Evolutionary conservation across 2,888 invertebrate species (phyloP), one percentile per base, ranked within the genome.

Genomic region (Cosmia trapezina): DNA sequence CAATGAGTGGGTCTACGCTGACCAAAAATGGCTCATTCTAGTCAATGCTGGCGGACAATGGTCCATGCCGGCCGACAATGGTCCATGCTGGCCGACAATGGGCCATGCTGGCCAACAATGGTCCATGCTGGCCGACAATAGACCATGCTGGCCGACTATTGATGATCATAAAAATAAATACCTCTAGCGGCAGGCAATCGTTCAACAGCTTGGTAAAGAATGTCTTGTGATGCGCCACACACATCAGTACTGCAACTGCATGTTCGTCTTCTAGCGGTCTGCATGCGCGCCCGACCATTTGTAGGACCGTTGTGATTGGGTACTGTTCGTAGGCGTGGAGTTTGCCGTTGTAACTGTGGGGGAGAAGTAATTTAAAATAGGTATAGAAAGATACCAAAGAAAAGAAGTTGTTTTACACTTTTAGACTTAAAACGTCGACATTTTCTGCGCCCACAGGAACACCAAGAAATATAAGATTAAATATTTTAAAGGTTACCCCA

Each of bases 151-250:
- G 14, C 1, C 7, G 4, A 57, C 4, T 11, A 11, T 57, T 11
- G 47, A n/a, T n/a, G n/a, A 47, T 17, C 17, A 47, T 14, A 45
- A 14, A 47, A 47, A 47, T 17, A 33, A n/a, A 7, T 62, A 97
- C 97, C 96, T 99, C 99, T 0, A 99, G 98, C 0, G 99, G 99
- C 72, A 99, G 93, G 1, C 99, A 99, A 92, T 99, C 99, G 91
- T 99, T 99, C 65, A 99, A 96, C 93, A 99, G 98, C 93, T 99
- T 99, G 91, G 99, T 99, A 96, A 99, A 99, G 97, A 99, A 99
- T 87, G 99, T 99, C 95, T 99, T 99, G 94, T 99, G 99, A 14
- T 99, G 99, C 70, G 98, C 98, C 88, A 99, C 99, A 93, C 99
- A 99, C 97, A 99, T 98, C 7, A 99, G 97, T 14, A 99, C 99